Percentiles rank a stretch among this genome's conserved stretches.
These are phyloP conservation scores for Lacerta viridis DNA, from an alignment of 2,797 vertebrate species.

Conservation along the genomic window DNA sequence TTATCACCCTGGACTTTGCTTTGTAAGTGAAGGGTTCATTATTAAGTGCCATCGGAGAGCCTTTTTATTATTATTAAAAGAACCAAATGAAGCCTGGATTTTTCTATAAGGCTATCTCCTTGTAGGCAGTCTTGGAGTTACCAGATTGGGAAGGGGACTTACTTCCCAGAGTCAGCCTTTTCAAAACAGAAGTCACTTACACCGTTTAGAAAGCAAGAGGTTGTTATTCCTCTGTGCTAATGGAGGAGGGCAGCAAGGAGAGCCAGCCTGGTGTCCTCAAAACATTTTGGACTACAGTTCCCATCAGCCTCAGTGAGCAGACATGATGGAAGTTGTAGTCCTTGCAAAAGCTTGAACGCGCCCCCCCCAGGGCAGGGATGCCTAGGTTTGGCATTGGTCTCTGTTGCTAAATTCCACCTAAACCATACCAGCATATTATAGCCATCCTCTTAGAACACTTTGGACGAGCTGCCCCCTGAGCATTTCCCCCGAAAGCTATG, in stretches of 20 bases:
- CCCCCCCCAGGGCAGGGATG: too few species aligned
- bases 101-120: not conserved
- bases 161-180: not conserved
- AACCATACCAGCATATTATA: too few species aligned
- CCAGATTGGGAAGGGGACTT: not conserved
- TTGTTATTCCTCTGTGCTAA: not conserved
- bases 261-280: not conserved
- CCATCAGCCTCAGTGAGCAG: not conserved
- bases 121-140: not conserved
- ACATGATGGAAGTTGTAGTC: not conserved
- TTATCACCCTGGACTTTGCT: not conserved
- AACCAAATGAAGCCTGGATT: not conserved
- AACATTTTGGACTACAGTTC: not conserved
- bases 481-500: too few species aligned
- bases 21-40: not conserved
- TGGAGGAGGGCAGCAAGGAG: not conserved
- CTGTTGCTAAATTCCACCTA: too few species aligned
- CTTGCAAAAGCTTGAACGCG: not conserved
- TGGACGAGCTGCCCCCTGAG: too few species aligned
- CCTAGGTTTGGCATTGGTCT: too few species aligned
- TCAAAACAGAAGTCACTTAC: not conserved
- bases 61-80: not conserved
- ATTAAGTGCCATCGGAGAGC: not conserved
- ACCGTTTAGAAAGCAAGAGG: not conserved
- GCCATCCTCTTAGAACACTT: too few species aligned